These are phyloP conservation scores for Xiphophorus maculatus DNA, from an alignment of 2,113 vertebrate species.

Conservation along the genomic window DNA sequence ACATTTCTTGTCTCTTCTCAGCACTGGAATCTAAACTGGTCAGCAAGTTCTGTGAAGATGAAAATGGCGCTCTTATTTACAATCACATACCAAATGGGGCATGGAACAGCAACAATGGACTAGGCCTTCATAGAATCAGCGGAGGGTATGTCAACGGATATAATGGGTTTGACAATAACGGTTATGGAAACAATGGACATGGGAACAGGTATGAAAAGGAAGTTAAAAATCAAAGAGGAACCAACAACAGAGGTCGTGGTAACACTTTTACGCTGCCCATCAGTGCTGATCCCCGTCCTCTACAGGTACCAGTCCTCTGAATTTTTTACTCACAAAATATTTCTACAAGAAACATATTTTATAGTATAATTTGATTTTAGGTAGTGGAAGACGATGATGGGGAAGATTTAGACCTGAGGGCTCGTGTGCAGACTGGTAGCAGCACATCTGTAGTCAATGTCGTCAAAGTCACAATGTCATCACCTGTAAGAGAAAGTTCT, in stretches of 20 bases:
- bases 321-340: not conserved
- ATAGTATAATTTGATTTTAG: constrained; percentile 48
- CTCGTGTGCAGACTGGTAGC: constrained; percentile 52
- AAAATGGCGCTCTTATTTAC: constrained; percentile 85
- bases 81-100: constrained; percentile 80
- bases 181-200: constrained; percentile 25
- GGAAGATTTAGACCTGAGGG: constrained; percentile 74
- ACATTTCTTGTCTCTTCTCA: constrained; percentile 48
- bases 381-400: constrained; percentile 74
- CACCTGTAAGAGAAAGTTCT: constrained; percentile 51
- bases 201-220: constrained; percentile 53
- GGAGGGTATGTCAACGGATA: constrained; percentile 21
- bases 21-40: constrained; percentile 90
- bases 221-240: constrained; percentile 47
- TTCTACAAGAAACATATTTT: not conserved
- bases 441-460: constrained; percentile 60
- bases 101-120: constrained; percentile 64
- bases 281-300: constrained; percentile 66
- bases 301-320: constrained; percentile 55
- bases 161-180: constrained; percentile 35
- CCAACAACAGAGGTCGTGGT: constrained; percentile 56
- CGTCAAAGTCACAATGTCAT: constrained; percentile 17
- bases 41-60: constrained; percentile 91
- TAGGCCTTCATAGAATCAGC: constrained; percentile 46
- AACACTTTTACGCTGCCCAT: constrained; percentile 72